A percentile compares a stretch with the other conserved stretches of the same genome.
Conservation (phyloP, 1,140 invertebrate species). For the Leptinotarsa texana region DNA sequence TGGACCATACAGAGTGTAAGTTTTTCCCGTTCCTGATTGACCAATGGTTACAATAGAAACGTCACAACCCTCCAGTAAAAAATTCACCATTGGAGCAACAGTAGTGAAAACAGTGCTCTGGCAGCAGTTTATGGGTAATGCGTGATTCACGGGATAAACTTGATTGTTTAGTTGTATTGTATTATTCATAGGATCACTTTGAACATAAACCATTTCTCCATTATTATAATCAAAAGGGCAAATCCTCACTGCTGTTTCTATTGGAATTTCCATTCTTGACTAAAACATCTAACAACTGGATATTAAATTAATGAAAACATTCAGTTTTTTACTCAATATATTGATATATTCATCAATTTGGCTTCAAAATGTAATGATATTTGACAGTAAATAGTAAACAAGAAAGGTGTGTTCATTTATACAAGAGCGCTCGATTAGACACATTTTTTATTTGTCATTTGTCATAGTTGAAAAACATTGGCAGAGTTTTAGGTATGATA, state of each 20-base stretch:
- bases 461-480: too few species aligned
- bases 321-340: too few species aligned
- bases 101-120: constrained; percentile 58
- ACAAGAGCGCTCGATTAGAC: too few species aligned
- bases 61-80: constrained; percentile 71
- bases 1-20: constrained; percentile 77
- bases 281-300: too few species aligned
- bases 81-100: constrained; percentile 62
- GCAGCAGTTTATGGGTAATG: constrained; percentile 61
- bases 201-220: constrained; percentile 59
- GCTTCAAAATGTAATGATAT: too few species aligned
- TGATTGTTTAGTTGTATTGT: constrained; percentile 62
- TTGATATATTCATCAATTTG: too few species aligned
- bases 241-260: constrained; percentile 52
- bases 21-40: constrained; percentile 77
- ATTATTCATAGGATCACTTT: constrained; percentile 60
- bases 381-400: too few species aligned
- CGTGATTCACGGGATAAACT: constrained; percentile 64
- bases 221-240: constrained; percentile 41
- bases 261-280: constrained; percentile 47
- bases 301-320: too few species aligned
- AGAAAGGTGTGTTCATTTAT: too few species aligned
- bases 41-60: constrained; percentile 78
- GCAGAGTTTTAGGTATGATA: too few species aligned
- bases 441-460: too few species aligned